Percentiles rank a stretch among this genome's conserved stretches.
These are phyloP conservation scores for Exocentrus adspersus DNA, from an alignment of 2,888 invertebrate species.

Conservation along the genomic window DNA sequence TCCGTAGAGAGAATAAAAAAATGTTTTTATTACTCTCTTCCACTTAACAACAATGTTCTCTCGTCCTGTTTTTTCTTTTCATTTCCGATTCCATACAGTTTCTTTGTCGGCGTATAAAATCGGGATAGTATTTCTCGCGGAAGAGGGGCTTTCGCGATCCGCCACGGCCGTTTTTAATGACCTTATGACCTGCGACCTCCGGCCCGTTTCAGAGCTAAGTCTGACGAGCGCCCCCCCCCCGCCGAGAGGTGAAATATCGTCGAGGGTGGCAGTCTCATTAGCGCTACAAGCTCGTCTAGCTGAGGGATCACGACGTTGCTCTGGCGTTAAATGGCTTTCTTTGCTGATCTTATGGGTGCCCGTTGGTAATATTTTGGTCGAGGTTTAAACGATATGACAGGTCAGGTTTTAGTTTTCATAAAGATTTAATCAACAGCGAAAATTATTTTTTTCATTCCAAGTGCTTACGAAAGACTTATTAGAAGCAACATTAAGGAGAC, in stretches of 20 bases:
- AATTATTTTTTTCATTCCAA: too few relatives aligned
- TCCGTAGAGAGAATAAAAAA: too few relatives aligned
- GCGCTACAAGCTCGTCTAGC: conserved; percentile 30
- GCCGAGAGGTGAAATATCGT: conserved; percentile 33
- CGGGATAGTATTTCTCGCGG: neutral
- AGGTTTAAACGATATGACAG: conserved; percentile 5
- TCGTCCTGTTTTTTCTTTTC: neutral
- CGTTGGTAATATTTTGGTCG: conserved; percentile 12
- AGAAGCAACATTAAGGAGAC: too few relatives aligned
- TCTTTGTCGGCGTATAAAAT: neutral
- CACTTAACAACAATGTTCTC: too few relatives aligned
- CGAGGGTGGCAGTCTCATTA: conserved; percentile 34
- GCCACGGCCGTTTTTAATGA: conserved; percentile 18
- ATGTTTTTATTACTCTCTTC: too few relatives aligned
- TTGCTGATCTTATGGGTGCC: conserved; percentile 7
- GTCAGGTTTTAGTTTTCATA: neutral
- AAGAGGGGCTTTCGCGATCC: neutral
- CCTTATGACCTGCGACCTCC: conserved; percentile 25
- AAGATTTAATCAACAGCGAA: too few relatives aligned
- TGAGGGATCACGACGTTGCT: conserved; percentile 30
- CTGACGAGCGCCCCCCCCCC: conserved; percentile 30
- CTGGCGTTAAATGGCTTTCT: conserved; percentile 30
- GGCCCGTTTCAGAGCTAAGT: conserved; percentile 14
- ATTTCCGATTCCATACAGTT: neutral
- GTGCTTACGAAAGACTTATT: too few relatives aligned